Evolutionary conservation across 1,140 invertebrate species (phyloP).

Genomic region (Penaeus japonicus): DNA sequence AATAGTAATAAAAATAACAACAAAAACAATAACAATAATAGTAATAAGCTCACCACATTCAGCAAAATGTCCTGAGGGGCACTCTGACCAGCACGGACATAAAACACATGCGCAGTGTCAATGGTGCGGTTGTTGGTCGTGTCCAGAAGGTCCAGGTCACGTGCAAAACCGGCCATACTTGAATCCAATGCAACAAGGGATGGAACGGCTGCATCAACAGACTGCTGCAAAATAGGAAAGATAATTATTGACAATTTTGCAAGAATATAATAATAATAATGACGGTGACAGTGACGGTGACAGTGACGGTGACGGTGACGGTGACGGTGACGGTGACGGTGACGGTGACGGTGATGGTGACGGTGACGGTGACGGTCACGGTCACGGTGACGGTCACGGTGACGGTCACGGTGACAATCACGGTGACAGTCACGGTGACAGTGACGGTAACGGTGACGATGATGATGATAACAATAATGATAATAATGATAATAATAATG

Average conservation of each 20-base stretch:
- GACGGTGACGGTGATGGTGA: not conserved
- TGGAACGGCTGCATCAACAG: conserved; percentile 64
- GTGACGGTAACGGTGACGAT: not conserved
- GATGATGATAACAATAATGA: not conserved
- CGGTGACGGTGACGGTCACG: not conserved
- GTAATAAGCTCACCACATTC: conserved; percentile 75
- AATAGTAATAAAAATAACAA: not conserved
- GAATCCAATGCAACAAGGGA: conserved; percentile 83
- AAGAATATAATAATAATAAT: conserved; percentile 23
- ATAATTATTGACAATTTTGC: conserved; percentile 23
- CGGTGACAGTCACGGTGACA: not conserved
- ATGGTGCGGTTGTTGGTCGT: conserved; percentile 82
- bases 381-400: not conserved
- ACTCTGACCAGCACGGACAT: conserved; percentile 86
- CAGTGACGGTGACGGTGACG: conserved; percentile 14
- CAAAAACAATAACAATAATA: conserved; percentile 24
- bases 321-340: not conserved
- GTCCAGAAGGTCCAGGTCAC: conserved; percentile 79
- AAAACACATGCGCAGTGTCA: conserved; percentile 95
- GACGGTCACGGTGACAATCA: not conserved
- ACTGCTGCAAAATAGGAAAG: conserved; percentile 62
- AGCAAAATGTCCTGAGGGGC: conserved; percentile 79
- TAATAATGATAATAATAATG: not conserved
- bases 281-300: conserved; percentile 15
- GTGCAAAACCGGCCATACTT: conserved; percentile 74